Conservation (phyloP, 2,888 invertebrate species). For the Rhogogaster chlorosoma region DNA sequence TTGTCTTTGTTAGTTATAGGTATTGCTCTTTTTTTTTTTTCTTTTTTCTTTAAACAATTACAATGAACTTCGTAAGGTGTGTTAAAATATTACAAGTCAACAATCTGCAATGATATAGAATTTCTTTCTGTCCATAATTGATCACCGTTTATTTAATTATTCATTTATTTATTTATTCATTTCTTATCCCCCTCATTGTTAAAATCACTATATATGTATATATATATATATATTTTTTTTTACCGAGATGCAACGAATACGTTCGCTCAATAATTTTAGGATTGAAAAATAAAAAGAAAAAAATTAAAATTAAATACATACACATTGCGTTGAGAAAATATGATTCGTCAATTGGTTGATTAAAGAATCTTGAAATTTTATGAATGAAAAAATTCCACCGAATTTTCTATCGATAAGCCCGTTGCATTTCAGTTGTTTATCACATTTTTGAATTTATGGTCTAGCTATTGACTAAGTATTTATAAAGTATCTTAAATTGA, state of each 20-base stretch:
- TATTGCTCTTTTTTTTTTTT: conserved; percentile 35
- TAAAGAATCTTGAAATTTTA: neutral
- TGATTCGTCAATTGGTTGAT: neutral
- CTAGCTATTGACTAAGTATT: conserved; percentile 33
- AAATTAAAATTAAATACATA: neutral
- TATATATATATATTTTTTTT: neutral
- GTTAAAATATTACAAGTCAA: conserved; percentile 17
- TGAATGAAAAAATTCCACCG: neutral
- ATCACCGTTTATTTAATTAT: neutral
- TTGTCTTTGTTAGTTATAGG: neutral
- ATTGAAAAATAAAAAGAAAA: neutral
- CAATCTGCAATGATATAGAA: neutral
- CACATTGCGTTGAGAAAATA: neutral
- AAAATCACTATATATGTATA: neutral
- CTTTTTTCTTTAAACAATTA: conserved; percentile 32
- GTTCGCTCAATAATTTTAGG: neutral
- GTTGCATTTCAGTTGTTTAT: conserved; percentile 40
- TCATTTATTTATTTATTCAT: too few relatives aligned
- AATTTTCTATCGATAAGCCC: neutral
- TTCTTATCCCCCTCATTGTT: neutral
- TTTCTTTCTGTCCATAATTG: neutral
- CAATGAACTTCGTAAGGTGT: conserved; percentile 38
- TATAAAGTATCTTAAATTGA: conserved; percentile 37
- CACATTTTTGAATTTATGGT: conserved; percentile 37
- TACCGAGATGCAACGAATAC: neutral